phyloP scores from a whole-genome alignment of 2,888 invertebrate species.

The Abscondita cerata region DNA sequence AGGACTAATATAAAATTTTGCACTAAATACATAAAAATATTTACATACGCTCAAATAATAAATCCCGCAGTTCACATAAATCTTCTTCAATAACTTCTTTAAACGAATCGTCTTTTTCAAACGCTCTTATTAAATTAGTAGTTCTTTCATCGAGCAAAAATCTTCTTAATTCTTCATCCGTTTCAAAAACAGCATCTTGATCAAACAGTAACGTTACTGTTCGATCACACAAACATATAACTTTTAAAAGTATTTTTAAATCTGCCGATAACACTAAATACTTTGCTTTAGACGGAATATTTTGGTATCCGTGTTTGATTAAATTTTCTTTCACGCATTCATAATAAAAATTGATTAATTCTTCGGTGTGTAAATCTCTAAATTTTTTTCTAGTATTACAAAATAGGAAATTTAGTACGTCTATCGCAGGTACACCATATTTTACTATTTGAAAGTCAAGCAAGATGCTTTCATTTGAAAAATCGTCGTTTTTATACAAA shows the following conservation, averaged over 20 bases:
- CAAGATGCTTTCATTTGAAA: slow-evolving; percentile 40
- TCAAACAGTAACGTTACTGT: slow-evolving; percentile 44
- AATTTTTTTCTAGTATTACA: slow-evolving; percentile 47
- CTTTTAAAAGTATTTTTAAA: slow-evolving; percentile 40
- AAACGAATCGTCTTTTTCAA: slow-evolving; percentile 38
- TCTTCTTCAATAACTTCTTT: slow-evolving; percentile 48
- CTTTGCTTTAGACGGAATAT: slow-evolving; percentile 37
- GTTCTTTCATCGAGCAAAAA: slow-evolving; percentile 47
- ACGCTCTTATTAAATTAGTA: slow-evolving; percentile 40
- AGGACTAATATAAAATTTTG: too few relatives aligned
- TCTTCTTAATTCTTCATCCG: slow-evolving; percentile 41
- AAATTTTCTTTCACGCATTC: slow-evolving; percentile 35
- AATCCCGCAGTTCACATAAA: slow-evolving; percentile 45
- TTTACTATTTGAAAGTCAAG: slow-evolving; percentile 50
- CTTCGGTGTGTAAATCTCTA: slow-evolving; percentile 40
- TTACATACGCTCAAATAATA: slow-evolving; percentile 39
- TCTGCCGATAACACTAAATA: slow-evolving; percentile 40
- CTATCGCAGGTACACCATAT: slow-evolving; percentile 47
- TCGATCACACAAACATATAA: slow-evolving; percentile 45
- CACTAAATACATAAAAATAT: too few relatives aligned
- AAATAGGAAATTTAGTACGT: slow-evolving; percentile 47
- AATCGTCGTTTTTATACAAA: slow-evolving; percentile 40
- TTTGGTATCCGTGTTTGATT: slow-evolving; percentile 28
- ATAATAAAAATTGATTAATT: slow-evolving; percentile 48
- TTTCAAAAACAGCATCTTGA: slow-evolving; percentile 33